phyloP scores from a whole-genome alignment of 2,797 vertebrate genomes.

The Lacerta viridis region DNA sequence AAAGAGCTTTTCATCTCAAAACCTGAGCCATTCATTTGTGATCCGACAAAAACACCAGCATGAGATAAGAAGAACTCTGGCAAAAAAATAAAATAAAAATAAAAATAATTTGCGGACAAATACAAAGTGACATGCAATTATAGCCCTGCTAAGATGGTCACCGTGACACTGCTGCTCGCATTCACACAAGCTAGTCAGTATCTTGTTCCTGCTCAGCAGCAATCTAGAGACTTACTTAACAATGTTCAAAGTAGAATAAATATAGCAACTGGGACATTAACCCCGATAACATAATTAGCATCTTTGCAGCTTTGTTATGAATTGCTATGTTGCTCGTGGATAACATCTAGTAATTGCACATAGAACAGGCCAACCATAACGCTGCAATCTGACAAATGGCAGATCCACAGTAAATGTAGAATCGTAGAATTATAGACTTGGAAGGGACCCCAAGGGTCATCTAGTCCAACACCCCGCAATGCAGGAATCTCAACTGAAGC shows the following conservation, averaged over 20 bases:
- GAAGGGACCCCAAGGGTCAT: too few species aligned
- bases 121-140: constrained; percentile 44
- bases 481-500: too few species aligned
- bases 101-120: constrained; percentile 35
- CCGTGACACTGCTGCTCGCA: neutral
- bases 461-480: too few species aligned
- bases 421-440: too few species aligned
- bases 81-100: constrained; percentile 49
- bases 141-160: constrained; percentile 25
- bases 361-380: neutral
- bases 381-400: too few species aligned
- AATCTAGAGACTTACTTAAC: neutral
- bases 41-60: constrained; percentile 60
- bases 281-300: neutral
- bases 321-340: neutral
- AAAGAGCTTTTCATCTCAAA: constrained; percentile 57
- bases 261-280: neutral
- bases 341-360: neutral
- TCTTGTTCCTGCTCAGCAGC: neutral
- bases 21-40: constrained; percentile 60
- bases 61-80: constrained; percentile 29
- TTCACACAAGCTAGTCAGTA: neutral
- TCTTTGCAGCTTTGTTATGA: neutral
- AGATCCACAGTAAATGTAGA: too few species aligned
- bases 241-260: neutral